Percentiles rank a stretch among this genome's conserved stretches.
phyloP scores from a whole-genome alignment of 2,888 invertebrate species.

The Eurois occulta region DNA sequence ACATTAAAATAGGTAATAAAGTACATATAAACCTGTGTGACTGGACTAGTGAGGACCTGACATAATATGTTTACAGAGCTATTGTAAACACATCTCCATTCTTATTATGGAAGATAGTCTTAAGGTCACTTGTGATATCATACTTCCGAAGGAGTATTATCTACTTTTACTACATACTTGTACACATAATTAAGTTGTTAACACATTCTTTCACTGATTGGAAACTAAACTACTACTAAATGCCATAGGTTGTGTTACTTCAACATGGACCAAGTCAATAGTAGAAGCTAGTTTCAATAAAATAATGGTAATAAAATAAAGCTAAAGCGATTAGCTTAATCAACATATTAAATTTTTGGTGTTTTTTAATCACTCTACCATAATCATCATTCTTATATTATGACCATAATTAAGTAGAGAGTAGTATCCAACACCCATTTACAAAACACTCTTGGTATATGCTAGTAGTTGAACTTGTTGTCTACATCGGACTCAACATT shows the following conservation, averaged over 20 bases:
- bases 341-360: neutral
- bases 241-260: neutral
- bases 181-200: neutral
- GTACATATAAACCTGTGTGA: neutral
- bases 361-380: neutral
- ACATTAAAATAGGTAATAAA: neutral
- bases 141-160: slow-evolving; percentile 19
- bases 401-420: too few species aligned
- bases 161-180: slow-evolving; percentile 12
- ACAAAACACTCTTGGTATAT: neutral
- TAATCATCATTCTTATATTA: neutral
- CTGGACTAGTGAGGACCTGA: slow-evolving; percentile 18
- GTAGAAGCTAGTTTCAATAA: neutral
- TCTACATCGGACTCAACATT: neutral
- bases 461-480: neutral
- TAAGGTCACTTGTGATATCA: slow-evolving; percentile 38
- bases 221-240: neutral
- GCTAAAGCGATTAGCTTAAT: neutral
- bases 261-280: neutral
- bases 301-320: neutral
- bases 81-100: slow-evolving; percentile 45
- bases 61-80: slow-evolving; percentile 50
- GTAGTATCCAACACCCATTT: neutral
- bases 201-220: neutral
- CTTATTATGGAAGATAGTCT: slow-evolving; percentile 40